Conservation (phyloP, 2,797 vertebrate genomes). For the Cephalopachus bancanus region DNA sequence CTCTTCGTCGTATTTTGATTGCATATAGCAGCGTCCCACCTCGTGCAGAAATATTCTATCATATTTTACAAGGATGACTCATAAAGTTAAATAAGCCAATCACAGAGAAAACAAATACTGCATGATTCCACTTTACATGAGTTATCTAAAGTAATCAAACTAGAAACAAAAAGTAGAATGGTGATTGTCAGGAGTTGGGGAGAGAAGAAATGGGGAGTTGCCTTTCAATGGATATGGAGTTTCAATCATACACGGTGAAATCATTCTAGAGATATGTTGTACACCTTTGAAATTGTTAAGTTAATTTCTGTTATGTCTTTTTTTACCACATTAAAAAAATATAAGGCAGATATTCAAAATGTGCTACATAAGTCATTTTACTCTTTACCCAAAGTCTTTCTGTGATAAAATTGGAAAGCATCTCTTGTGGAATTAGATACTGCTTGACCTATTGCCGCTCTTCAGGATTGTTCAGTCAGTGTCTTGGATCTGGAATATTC, state of each 20-base stretch:
- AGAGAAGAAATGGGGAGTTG: neutral
- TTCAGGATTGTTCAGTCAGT: neutral
- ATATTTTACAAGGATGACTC: neutral
- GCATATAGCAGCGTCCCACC: too few species aligned
- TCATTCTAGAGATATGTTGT: neutral
- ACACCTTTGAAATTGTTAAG: neutral
- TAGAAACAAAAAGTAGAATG: neutral
- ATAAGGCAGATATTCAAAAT: neutral
- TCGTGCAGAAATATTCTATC: neutral
- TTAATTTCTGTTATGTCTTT: neutral
- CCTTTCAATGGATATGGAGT: neutral
- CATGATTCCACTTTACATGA: neutral
- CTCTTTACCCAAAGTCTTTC: neutral
- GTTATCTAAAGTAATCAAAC: neutral
- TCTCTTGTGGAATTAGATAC: neutral
- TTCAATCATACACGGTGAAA: neutral
- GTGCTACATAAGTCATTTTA: neutral
- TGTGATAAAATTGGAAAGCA: neutral
- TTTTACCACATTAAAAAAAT: neutral
- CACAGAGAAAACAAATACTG: neutral
- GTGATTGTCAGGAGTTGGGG: neutral
- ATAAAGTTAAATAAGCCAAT: neutral
- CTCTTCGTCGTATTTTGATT: too few species aligned
- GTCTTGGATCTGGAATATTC: neutral
- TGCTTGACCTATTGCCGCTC: neutral